phyloP scores from a whole-genome alignment of 2,888 invertebrate species.

The Euplagia quadripunctaria region DNA sequence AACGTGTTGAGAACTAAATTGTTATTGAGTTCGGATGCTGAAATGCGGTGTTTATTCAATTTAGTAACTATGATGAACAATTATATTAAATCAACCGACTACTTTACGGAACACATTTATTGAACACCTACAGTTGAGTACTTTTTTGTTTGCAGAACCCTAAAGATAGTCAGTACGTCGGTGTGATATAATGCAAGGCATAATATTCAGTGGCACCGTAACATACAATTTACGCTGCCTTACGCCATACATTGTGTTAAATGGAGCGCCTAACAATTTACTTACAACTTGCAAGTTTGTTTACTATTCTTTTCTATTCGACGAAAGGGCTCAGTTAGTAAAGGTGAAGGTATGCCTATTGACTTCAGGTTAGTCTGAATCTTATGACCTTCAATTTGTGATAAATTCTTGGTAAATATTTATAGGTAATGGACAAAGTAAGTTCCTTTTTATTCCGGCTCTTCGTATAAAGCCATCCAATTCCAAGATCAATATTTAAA shows the following conservation, averaged over 20 bases:
- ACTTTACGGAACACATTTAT: not conserved
- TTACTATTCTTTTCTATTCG: conserved; percentile 21
- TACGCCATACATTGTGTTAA: conserved; percentile 60
- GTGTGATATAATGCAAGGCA: conserved; percentile 63
- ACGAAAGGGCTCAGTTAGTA: not conserved
- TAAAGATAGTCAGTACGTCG: conserved; percentile 4
- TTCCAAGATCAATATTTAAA: not conserved
- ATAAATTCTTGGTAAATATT: no score
- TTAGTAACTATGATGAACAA: not conserved
- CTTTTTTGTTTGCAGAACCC: not conserved
- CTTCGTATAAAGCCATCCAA: not conserved
- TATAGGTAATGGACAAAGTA: no score
- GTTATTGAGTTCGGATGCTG: not conserved
- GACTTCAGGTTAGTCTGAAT: not conserved
- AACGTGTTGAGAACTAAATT: no score
- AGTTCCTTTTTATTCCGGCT: not conserved
- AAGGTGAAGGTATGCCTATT: not conserved
- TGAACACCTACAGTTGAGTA: not conserved
- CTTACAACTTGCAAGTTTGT: conserved; percentile 61
- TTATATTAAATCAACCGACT: not conserved
- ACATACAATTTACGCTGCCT: conserved; percentile 69
- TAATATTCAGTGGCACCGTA: conserved; percentile 63
- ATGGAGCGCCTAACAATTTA: conserved; percentile 62
- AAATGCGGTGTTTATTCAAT: not conserved
- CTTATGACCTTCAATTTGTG: no score